Percentiles rank a stretch among this genome's conserved stretches.
Evolutionary conservation across 2,113 vertebrate genomes (phyloP).

Genomic region (Chaetura pelagica): DNA sequence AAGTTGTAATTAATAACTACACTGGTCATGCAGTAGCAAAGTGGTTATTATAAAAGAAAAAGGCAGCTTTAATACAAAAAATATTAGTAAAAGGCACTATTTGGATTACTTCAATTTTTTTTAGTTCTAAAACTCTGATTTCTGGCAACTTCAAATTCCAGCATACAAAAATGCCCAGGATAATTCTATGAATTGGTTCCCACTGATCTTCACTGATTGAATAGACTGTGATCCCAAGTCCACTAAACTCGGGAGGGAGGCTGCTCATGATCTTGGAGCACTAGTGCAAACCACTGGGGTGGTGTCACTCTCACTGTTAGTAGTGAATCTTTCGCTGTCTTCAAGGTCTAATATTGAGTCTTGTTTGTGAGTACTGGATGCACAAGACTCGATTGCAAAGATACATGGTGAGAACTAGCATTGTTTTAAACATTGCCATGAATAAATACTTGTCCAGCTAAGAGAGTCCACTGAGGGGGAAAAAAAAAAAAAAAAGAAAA

Average conservation of each 20-base stretch:
- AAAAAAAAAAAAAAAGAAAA: not conserved
- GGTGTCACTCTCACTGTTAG: not conserved
- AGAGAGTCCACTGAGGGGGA: not conserved
- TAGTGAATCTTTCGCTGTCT: not conserved
- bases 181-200: not conserved
- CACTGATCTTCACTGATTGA: not conserved
- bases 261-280: not conserved
- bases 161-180: not conserved
- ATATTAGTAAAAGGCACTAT: not conserved
- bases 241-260: not conserved
- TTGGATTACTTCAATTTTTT: not conserved
- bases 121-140: not conserved
- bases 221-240: not conserved
- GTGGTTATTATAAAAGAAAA: not conserved
- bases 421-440: not conserved
- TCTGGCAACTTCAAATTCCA: not conserved
- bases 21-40: not conserved
- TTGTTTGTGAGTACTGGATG: not conserved
- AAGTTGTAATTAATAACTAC: not conserved
- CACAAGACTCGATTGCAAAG: not conserved
- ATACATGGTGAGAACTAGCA: not conserved
- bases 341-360: not conserved
- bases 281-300: not conserved
- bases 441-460: not conserved
- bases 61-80: not conserved